Base-by-base conservation (phyloP, 2,888 invertebrate species). In the Perizoma flavofasciatum region DNA sequence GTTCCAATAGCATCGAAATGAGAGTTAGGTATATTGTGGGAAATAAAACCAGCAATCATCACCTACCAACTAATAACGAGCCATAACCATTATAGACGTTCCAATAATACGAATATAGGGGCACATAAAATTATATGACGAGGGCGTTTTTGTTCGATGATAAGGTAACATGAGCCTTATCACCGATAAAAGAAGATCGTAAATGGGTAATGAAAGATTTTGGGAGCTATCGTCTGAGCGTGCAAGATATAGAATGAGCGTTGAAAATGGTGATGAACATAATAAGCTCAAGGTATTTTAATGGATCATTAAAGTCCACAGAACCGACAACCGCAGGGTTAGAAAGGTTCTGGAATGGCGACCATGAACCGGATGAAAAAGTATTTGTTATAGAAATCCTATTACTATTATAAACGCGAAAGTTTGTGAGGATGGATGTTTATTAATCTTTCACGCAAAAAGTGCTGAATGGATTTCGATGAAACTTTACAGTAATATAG, bases 91-190 rank as follows among this genome's bases (percentile, higher is more conserved):
- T 70, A 73, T 71, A 63, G 63, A 69, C 68, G 61, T 70, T 68
- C 69, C 66, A 71, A 72, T 73, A 73, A 73, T 71, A 70, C 61
- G 66, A 70, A 70, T 67, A 71, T 65, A 73, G 63, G 57, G 43
- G 40, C 53, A 55, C 68, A 72, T 77, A 71, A 77, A 75, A 70
- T 77, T 71, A 74, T 77, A 77, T 67, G 68, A 49, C 51, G 37
- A 60, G 51, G 63, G 60, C 61, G 66, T 65, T 65, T 55, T 63
- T 55, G 50, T 57, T 47, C 57, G 64, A 64, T 59, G 66, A 67
- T 67, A 67, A 63, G 56, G 59, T 58, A 70, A 69, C 71, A 67
- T 61, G 55, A 66, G 66, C 72, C 70, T 68, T 72, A 71, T 41
- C 7, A 47, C 54, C 52, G 58, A 55, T 41, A 63, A 64, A 49